These are phyloP conservation scores for Thermophis baileyi DNA, from an alignment of 2,113 vertebrate genomes.

Conservation along the genomic window DNA sequence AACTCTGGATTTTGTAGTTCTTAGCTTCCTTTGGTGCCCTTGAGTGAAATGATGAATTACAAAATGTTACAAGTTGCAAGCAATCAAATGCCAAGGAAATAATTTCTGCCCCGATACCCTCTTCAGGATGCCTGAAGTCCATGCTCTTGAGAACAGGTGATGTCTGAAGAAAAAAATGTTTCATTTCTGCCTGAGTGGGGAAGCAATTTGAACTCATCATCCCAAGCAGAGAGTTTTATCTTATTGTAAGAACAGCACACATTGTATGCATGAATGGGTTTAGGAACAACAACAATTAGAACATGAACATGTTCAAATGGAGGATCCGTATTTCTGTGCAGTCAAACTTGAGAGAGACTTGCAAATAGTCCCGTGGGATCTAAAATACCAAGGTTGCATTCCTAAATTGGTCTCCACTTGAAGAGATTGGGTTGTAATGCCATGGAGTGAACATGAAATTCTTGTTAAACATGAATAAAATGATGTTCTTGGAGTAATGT, in stretches of 20 bases:
- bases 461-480: constrained; percentile 1
- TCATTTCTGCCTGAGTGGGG: background rate
- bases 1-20: background rate
- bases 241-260: constrained; percentile 2
- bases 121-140: constrained; percentile 9
- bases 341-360: constrained; percentile 6
- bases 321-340: constrained; percentile 28
- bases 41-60: background rate
- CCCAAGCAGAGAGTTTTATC: constrained; percentile 32
- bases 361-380: background rate
- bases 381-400: background rate
- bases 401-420: background rate
- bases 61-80: background rate
- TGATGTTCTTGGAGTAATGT: background rate
- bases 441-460: background rate
- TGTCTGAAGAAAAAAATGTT: constrained; percentile 14
- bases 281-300: constrained; percentile 44
- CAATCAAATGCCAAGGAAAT: background rate
- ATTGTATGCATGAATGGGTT: constrained; percentile 16
- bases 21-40: background rate
- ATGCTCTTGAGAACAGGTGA: fast-evolving
- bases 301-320: constrained; percentile 24
- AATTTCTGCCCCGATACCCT: background rate
- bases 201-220: constrained; percentile 20
- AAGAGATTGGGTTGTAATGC: background rate